Base-by-base conservation (phyloP, 2,113 vertebrate species). In the Promerops cafer region DNA sequence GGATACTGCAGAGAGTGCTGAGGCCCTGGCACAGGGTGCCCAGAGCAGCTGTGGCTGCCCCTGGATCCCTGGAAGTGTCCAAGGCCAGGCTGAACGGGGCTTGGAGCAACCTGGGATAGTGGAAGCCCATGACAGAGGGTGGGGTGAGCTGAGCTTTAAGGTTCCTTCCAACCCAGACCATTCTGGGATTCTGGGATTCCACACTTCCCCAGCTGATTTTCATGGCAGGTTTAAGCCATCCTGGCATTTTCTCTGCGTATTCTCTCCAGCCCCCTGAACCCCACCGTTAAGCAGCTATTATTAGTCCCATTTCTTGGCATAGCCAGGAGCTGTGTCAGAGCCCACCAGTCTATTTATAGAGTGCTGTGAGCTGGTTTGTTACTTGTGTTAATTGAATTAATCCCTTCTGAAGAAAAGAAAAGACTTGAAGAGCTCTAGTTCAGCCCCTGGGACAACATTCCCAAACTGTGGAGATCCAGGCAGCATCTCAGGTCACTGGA, bases 281-380 rank as follows among this genome's bases (percentile, higher is more conserved):
- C 37, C 1, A 0, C 70, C 0, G 0, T 79, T 40, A 15, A 66
- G 54, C 83, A 83, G 86, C 83, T 96, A 93, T 95, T 86, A 79
- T 86, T 92, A 97, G 79, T 26, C 33, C 42, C 39, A 14, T 65
- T 85, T 30, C 88, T 93, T 94, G 79, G 92, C 83, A 39, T 20
- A 66, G 54, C 33, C 65, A 63, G 72, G 84, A 89, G 87, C 56
- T 91, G 87, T 94, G 89, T 85, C 78, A 88, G 89, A 96, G 64
- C 94, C 92, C 92, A 95, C 92, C 86, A 13, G 21, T 11, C 90
- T 96, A 96, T 95, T 86, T 93, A 86, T 92, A 78, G 90, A 83
- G 84, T 23, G 52, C 60, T 10, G 5, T 40, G 92, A 87, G 91
- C 69, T 40, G 53, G n/a, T 90, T 64, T 52, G 44, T 69, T 83